Conservation (phyloP, 2,797 vertebrate species). For the Valencia hispanica region DNA sequence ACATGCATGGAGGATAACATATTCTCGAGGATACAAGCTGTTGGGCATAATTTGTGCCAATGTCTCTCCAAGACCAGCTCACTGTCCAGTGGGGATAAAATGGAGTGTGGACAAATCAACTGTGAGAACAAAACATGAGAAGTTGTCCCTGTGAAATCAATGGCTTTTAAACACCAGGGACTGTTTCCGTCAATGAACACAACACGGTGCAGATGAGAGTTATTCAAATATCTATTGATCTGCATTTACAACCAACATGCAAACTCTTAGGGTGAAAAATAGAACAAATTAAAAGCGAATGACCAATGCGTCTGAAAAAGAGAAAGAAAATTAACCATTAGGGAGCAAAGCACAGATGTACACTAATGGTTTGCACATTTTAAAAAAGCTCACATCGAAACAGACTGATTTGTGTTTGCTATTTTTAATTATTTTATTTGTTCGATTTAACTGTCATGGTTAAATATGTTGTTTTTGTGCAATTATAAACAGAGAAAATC, state of each 20-base stretch:
- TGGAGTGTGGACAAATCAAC: conserved; percentile 4
- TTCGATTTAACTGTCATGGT: neutral
- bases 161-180: conserved; percentile 11
- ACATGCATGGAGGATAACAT: conserved; percentile 6
- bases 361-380: neutral
- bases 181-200: conserved; percentile 8
- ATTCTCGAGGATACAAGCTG: conserved; percentile 9
- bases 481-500: neutral
- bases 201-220: neutral
- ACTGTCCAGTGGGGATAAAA: conserved; percentile 2
- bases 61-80: conserved; percentile 7
- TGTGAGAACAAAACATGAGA: conserved; percentile 6
- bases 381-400: neutral
- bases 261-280: neutral
- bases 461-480: neutral
- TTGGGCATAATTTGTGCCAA: conserved; percentile 2
- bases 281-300: neutral
- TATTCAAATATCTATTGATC: conserved; percentile 1
- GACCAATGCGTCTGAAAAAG: neutral
- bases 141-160: conserved; percentile 17
- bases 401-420: neutral
- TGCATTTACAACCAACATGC: neutral
- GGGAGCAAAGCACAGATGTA: neutral
- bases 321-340: neutral
- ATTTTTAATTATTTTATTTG: neutral